These are phyloP conservation scores for Drosophila rhopaloa DNA, from an alignment of 1,140 invertebrate genomes.

Conservation along the genomic window DNA sequence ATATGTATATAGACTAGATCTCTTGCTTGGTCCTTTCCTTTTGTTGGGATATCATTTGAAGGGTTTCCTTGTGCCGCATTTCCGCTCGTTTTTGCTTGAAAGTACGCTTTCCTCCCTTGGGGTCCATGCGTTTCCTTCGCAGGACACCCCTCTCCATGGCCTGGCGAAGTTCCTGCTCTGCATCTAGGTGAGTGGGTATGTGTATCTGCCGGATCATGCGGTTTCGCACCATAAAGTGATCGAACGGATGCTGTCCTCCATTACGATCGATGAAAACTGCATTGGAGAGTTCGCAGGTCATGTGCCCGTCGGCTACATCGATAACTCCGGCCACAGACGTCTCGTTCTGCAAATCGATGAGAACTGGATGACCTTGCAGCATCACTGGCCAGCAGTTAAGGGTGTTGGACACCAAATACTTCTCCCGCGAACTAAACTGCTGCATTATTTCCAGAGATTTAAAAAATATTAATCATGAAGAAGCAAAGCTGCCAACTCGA, in stretches of 20 bases:
- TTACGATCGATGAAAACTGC: slow-evolving; percentile 76
- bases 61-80: slow-evolving; percentile 66
- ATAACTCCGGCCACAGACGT: slow-evolving; percentile 74
- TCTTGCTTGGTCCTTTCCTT: slow-evolving; percentile 6
- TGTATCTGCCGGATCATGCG: slow-evolving; percentile 78
- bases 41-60: slow-evolving; percentile 45
- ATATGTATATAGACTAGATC: neutral
- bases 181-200: slow-evolving; percentile 56
- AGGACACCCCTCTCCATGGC: slow-evolving; percentile 49
- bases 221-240: slow-evolving; percentile 73
- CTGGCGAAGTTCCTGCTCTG: slow-evolving; percentile 40
- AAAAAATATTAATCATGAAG: neutral
- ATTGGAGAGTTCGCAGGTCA: slow-evolving; percentile 70
- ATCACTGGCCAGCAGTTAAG: slow-evolving; percentile 69
- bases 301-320: slow-evolving; percentile 61
- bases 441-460: slow-evolving; percentile 41
- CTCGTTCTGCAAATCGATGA: slow-evolving; percentile 79
- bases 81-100: slow-evolving; percentile 77
- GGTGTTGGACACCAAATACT: slow-evolving; percentile 71
- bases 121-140: slow-evolving; percentile 18
- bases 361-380: slow-evolving; percentile 66
- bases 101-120: slow-evolving; percentile 55
- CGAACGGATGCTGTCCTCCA: slow-evolving; percentile 63
- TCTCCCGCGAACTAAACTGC: slow-evolving; percentile 62
- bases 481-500: slow-evolving; percentile 35